Evolutionary conservation across 2,888 invertebrate species (phyloP).

Genomic region (Spatulosminthurus flaviceps): DNA sequence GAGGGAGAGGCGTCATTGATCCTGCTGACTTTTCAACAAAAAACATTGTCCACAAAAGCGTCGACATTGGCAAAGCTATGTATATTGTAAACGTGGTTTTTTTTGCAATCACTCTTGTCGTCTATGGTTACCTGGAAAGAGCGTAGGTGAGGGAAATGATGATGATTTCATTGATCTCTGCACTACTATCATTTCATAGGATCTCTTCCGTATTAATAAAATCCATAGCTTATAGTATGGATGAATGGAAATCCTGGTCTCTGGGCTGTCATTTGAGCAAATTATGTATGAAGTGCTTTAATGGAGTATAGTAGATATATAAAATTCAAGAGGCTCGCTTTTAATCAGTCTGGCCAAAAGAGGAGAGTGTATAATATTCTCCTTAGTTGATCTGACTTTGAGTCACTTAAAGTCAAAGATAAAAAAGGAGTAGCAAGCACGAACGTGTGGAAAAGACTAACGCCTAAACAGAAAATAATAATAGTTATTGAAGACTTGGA

Average conservation of each 20-base stretch:
- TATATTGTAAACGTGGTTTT: too few relatives aligned
- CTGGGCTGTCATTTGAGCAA: background rate
- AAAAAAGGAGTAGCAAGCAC: background rate
- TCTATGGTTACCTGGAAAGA: background rate
- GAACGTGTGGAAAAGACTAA: background rate
- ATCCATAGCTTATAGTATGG: background rate
- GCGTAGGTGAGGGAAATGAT: constrained; percentile 1
- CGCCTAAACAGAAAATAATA: background rate
- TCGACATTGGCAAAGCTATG: background rate
- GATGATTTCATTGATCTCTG: background rate
- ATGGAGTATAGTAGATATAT: too few relatives aligned
- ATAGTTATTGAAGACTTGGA: background rate
- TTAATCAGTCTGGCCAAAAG: too few relatives aligned
- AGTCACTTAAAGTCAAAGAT: too few relatives aligned
- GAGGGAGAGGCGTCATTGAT: background rate
- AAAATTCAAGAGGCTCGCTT: too few relatives aligned
- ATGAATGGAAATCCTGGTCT: background rate
- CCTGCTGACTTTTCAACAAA: background rate
- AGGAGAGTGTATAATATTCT: too few relatives aligned
- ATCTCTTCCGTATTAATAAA: constrained; percentile 18
- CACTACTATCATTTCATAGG: constrained; percentile 6
- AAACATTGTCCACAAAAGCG: background rate
- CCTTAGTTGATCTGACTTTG: too few relatives aligned
- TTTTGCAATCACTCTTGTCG: too few relatives aligned
- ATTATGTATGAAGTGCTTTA: background rate